phyloP scores from a whole-genome alignment of 2,888 invertebrate genomes.

The Agriopis aurantiaria region DNA sequence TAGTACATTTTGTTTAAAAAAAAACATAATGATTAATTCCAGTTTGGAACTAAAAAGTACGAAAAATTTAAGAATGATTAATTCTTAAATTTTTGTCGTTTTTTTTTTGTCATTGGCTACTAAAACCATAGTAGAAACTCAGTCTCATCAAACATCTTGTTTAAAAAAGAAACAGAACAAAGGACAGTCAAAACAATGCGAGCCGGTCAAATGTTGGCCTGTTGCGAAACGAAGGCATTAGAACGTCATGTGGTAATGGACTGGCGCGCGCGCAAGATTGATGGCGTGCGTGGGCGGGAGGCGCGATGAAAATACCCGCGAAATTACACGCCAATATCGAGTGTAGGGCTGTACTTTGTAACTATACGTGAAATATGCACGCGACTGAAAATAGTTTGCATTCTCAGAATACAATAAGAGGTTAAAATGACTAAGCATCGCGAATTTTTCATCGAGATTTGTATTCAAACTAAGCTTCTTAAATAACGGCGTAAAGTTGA shows the following conservation, averaged over 20 bases:
- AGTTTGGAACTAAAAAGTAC: not conserved
- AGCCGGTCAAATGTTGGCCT: slow-evolving; percentile 72
- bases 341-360: slow-evolving; percentile 51
- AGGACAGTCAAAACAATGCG: slow-evolving; percentile 52
- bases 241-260: slow-evolving; percentile 76
- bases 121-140: not conserved
- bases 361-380: slow-evolving; percentile 32
- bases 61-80: not conserved
- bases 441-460: no score
- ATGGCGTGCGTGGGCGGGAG: slow-evolving; percentile 73
- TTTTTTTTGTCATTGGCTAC: not conserved
- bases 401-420: no score
- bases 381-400: no score
- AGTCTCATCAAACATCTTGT: not conserved
- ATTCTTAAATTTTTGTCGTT: not conserved
- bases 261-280: slow-evolving; percentile 71
- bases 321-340: slow-evolving; percentile 65
- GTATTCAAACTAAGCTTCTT: no score
- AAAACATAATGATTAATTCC: not conserved
- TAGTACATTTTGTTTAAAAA: no score
- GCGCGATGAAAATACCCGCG: slow-evolving; percentile 73
- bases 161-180: slow-evolving; percentile 45
- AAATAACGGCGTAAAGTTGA: no score
- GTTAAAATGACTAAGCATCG: no score
- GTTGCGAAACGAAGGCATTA: slow-evolving; percentile 75